Conservation (phyloP, 2,888 invertebrate species). For the Pteria penguin region DNA sequence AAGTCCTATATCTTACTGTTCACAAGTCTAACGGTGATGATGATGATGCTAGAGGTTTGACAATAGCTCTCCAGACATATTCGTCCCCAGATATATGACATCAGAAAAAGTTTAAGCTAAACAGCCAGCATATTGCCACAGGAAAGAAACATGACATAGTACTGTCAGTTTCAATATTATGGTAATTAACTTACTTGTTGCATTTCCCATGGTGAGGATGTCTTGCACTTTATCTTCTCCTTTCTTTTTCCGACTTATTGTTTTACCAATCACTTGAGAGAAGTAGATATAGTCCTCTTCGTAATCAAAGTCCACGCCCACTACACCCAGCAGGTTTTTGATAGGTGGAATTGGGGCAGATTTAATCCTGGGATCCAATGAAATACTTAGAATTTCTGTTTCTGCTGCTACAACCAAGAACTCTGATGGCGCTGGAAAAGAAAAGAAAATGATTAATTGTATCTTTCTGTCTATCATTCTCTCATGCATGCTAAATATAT, state of each 20-base stretch:
- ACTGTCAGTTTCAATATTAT: neutral
- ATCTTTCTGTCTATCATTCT: too few species aligned
- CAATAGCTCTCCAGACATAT: too few species aligned
- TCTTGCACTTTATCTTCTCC: constrained; percentile 56
- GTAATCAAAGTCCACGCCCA: constrained; percentile 97
- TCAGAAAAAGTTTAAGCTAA: too few species aligned
- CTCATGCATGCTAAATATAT: too few species aligned
- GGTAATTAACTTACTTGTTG: constrained; percentile 48
- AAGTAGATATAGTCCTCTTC: constrained; percentile 92
- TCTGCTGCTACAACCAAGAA: constrained; percentile 96
- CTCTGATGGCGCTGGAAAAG: constrained; percentile 86
- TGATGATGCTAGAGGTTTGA: too few species aligned
- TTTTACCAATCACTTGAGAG: constrained; percentile 64
- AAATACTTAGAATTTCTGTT: constrained; percentile 95
- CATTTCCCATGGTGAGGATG: constrained; percentile 53
- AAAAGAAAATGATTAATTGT: neutral
- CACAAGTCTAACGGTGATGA: too few species aligned
- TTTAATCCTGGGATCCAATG: constrained; percentile 86
- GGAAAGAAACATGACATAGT: neutral
- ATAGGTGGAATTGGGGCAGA: constrained; percentile 89
- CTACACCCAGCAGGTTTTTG: constrained; percentile 84
- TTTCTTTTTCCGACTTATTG: constrained; percentile 65
- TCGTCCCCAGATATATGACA: too few species aligned
- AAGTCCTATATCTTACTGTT: too few species aligned
- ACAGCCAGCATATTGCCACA: too few species aligned